A percentile compares a stretch with the other conserved stretches of the same genome.
These are phyloP conservation scores for Alca torda DNA, from an alignment of 2,797 vertebrate species.

Conservation along the genomic window DNA sequence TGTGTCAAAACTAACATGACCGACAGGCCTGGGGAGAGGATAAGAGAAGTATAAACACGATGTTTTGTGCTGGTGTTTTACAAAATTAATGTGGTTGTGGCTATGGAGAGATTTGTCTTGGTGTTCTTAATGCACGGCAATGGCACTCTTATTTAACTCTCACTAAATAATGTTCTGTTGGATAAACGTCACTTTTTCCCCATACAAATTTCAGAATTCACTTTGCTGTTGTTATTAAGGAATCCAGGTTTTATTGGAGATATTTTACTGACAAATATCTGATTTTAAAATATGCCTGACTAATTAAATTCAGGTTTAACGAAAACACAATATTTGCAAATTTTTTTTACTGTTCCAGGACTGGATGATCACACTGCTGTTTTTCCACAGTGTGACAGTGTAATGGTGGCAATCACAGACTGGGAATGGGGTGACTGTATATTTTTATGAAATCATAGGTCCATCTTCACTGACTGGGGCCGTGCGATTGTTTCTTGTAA, in stretches of 20 bases:
- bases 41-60: background rate
- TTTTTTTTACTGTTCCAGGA: background rate
- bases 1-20: background rate
- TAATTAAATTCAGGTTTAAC: background rate
- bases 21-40: background rate
- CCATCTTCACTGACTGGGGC: background rate
- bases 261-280: background rate
- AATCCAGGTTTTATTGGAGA: background rate
- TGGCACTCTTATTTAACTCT: background rate
- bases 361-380: background rate
- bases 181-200: background rate
- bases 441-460: background rate
- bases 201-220: background rate
- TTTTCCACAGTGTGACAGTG: background rate
- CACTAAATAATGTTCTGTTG: background rate
- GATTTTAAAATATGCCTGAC: background rate
- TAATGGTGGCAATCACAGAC: background rate
- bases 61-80: background rate
- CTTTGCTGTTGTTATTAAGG: background rate
- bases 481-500: background rate
- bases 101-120: background rate
- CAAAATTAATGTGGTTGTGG: accelerated
- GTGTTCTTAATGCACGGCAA: background rate
- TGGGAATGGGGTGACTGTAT: background rate
- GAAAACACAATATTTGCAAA: background rate